These are phyloP conservation scores for Acanthosepion lycidas DNA, from an alignment of 2,888 invertebrate species.

Conservation along the genomic window DNA sequence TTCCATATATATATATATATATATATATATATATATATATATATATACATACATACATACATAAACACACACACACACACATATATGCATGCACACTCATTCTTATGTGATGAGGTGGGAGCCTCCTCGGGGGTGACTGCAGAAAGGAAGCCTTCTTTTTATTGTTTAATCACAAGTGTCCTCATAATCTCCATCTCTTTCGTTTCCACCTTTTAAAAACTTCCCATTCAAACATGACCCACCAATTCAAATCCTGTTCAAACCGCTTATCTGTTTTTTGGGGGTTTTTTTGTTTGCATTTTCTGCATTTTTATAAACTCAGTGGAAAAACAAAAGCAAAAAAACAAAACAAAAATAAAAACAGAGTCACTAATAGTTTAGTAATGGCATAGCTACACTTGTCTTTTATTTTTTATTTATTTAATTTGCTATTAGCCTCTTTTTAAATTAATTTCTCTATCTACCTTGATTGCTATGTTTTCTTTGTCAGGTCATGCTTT, in stretches of 20 bases:
- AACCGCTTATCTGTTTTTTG: not conserved
- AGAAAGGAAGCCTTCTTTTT: slow-evolving; percentile 8
- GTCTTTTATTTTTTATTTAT: not conserved
- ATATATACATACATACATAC: not conserved
- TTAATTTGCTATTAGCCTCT: too few relatives aligned
- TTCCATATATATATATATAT: not conserved
- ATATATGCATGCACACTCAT: not conserved
- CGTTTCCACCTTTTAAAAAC: not conserved
- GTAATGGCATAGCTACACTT: not conserved
- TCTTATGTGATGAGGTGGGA: not conserved
- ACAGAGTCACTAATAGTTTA: not conserved
- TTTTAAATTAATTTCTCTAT: too few relatives aligned
- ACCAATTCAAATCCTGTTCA: not conserved
- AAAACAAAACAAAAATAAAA: too few relatives aligned
- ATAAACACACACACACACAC: not conserved
- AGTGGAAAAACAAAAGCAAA: not conserved
- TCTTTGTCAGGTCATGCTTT: too few relatives aligned
- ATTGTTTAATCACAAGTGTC: not conserved
- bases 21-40: not conserved
- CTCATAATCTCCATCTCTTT: not conserved
- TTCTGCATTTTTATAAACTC: not conserved
- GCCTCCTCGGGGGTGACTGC: too few relatives aligned
- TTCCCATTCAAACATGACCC: not conserved
- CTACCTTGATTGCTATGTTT: too few relatives aligned
- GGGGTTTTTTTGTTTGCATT: not conserved